These are phyloP conservation scores for Glaucopsyche alexis DNA, from an alignment of 2,888 invertebrate species.

Conservation along the genomic window DNA sequence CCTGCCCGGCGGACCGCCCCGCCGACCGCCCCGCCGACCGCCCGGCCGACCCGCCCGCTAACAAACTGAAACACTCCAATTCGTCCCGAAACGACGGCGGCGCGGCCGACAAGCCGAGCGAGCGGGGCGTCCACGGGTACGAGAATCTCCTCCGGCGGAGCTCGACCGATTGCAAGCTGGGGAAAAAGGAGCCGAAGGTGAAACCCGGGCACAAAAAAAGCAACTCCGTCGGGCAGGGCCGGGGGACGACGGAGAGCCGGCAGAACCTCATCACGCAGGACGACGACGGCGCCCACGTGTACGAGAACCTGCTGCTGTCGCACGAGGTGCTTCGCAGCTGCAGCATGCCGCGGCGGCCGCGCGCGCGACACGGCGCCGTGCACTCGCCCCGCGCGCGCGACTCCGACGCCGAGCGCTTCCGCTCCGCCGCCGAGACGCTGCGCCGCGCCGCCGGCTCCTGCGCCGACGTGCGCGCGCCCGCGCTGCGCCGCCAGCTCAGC, in stretches of 20 bases:
- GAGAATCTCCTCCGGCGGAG: slow-evolving; percentile 69
- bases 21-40: slow-evolving; percentile 51
- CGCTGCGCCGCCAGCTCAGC: slow-evolving; percentile 57
- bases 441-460: slow-evolving; percentile 61
- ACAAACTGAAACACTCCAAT: slow-evolving; percentile 57
- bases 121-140: slow-evolving; percentile 52
- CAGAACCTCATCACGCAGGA: slow-evolving; percentile 72
- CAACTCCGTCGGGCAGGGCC: slow-evolving; percentile 69
- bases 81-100: slow-evolving; percentile 49
- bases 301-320: slow-evolving; percentile 63
- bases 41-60: slow-evolving; percentile 57
- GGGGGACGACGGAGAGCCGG: slow-evolving; percentile 70
- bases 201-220: slow-evolving; percentile 68
- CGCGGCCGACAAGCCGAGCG: slow-evolving; percentile 38
- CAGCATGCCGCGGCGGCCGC: slow-evolving; percentile 71
- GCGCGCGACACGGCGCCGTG: slow-evolving; percentile 36
- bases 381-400: slow-evolving; percentile 58
- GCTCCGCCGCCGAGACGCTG: slow-evolving; percentile 65
- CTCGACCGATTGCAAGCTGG: slow-evolving; percentile 69
- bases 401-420: slow-evolving; percentile 63
- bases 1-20: slow-evolving; percentile 48
- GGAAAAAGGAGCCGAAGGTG: slow-evolving; percentile 59
- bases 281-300: slow-evolving; percentile 68
- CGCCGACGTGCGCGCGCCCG: slow-evolving; percentile 54
- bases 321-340: slow-evolving; percentile 66